A percentile compares a stretch with the other conserved stretches of the same genome.
Conservation (phyloP, 2,888 invertebrate species). For the Clistopyga incitator region DNA sequence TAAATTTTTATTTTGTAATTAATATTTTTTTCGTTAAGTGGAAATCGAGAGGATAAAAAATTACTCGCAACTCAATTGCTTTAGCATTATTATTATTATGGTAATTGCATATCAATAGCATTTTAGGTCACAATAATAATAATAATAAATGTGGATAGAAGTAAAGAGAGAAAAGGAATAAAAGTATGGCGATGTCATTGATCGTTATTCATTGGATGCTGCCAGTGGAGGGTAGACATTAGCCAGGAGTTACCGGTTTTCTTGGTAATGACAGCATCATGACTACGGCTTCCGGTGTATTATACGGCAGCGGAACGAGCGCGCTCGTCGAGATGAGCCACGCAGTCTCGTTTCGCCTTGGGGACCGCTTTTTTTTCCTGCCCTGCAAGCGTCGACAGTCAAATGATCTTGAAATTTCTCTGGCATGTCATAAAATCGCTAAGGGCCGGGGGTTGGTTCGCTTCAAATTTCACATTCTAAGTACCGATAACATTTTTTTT, state of each 20-base stretch:
- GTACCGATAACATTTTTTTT: not conserved
- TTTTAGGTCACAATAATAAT: not conserved
- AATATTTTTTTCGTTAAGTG: no score
- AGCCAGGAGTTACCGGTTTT: constrained; percentile 35
- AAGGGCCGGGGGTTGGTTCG: not conserved
- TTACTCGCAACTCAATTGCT: no score
- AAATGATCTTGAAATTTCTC: constrained; percentile 60
- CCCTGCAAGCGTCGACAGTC: constrained; percentile 65
- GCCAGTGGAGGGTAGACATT: constrained; percentile 4
- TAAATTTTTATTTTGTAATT: no score
- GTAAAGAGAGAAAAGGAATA: not conserved
- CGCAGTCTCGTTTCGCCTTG: not conserved
- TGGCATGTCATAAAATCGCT: constrained; percentile 8
- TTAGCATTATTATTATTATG: no score
- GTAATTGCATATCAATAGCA: not conserved
- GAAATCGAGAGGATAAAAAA: no score
- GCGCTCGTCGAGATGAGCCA: not conserved
- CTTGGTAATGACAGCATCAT: constrained; percentile 21
- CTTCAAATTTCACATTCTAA: not conserved
- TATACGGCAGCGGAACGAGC: not conserved
- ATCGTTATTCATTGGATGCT: constrained; percentile 23
- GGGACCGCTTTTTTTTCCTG: not conserved
- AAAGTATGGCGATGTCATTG: constrained; percentile 6
- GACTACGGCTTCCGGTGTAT: constrained; percentile 19
- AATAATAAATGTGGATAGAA: no score